A percentile compares a stretch with the other conserved stretches of the same genome.
phyloP scores from a whole-genome alignment of 1,140 invertebrate genomes.

The Cephus cinctus region DNA sequence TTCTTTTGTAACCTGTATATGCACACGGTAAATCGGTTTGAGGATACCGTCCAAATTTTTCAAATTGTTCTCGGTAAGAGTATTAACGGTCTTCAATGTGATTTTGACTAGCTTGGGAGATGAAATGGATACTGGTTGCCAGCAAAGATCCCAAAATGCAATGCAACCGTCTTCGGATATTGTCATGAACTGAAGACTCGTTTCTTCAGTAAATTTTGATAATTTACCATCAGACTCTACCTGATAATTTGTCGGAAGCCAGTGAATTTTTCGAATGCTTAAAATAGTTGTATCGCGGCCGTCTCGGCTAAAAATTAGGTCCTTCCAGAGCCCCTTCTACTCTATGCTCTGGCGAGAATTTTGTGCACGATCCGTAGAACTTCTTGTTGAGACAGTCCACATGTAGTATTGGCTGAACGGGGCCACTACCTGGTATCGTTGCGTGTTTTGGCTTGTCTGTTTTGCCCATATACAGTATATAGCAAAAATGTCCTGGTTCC shows the following conservation, averaged over 20 bases:
- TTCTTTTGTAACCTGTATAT: conserved; percentile 18
- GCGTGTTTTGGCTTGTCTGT: too few species aligned
- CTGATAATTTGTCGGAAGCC: conserved; percentile 62
- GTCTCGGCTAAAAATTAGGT: conserved; percentile 58
- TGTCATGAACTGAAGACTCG: conserved; percentile 63
- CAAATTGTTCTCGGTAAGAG: conserved; percentile 51
- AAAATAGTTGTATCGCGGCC: conserved; percentile 59
- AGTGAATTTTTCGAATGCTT: conserved; percentile 62
- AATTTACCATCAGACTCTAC: conserved; percentile 60
- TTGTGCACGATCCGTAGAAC: conserved; percentile 68
- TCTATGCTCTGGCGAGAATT: conserved; percentile 59
- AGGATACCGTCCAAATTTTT: conserved; percentile 58
- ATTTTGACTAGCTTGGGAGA: conserved; percentile 19
- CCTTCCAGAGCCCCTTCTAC: conserved; percentile 58
- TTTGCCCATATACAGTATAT: too few species aligned
- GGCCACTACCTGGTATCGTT: too few species aligned
- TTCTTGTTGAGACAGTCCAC: too few species aligned
- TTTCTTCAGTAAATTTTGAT: conserved; percentile 34
- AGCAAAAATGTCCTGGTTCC: too few species aligned
- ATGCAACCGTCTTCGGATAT: conserved; percentile 64
- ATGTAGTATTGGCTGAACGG: too few species aligned
- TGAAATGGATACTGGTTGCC: conserved; percentile 7
- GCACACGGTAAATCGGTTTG: conserved; percentile 56
- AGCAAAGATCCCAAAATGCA: conserved; percentile 65
- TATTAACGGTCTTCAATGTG: conserved; percentile 52